phyloP scores from a whole-genome alignment of 2,888 invertebrate genomes.

The Polylopha cassiicola region DNA sequence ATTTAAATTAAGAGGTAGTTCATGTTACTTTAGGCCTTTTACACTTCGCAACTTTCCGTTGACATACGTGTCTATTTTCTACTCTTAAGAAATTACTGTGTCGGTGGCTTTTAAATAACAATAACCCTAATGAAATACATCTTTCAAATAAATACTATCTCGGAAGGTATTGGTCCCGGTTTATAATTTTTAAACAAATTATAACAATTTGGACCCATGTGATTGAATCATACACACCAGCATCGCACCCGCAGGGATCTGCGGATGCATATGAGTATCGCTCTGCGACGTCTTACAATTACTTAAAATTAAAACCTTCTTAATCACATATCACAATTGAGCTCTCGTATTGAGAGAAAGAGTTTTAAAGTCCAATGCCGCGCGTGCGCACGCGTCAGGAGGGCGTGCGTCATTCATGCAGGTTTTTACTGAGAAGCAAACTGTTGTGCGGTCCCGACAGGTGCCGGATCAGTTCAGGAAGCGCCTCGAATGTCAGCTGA shows the following conservation, averaged over 20 bases:
- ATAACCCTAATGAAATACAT: slow-evolving; percentile 75
- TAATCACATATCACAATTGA: slow-evolving; percentile 77
- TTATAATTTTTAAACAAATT: slow-evolving; percentile 79
- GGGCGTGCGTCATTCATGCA: slow-evolving; percentile 81
- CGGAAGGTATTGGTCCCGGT: slow-evolving; percentile 76
- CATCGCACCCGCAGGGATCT: slow-evolving; percentile 54
- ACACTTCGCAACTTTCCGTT: slow-evolving; percentile 72
- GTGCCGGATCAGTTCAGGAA: slow-evolving; percentile 91
- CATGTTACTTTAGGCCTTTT: slow-evolving; percentile 44
- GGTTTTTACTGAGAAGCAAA: slow-evolving; percentile 89
- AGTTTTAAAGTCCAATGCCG: slow-evolving; percentile 64
- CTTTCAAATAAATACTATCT: slow-evolving; percentile 77
- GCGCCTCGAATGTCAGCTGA: slow-evolving; percentile 88
- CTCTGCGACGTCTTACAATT: slow-evolving; percentile 68
- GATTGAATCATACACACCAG: slow-evolving; percentile 58
- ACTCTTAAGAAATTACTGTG: slow-evolving; percentile 77
- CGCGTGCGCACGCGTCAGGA: slow-evolving; percentile 56
- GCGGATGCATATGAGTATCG: slow-evolving; percentile 68
- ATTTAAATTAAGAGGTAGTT: slow-evolving; percentile 75
- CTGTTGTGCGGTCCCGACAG: slow-evolving; percentile 93
- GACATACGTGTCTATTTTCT: slow-evolving; percentile 72
- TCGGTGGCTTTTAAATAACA: slow-evolving; percentile 77
- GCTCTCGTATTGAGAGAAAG: slow-evolving; percentile 63
- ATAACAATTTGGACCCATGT: slow-evolving; percentile 74
- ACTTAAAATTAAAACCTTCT: slow-evolving; percentile 63